phyloP scores from a whole-genome alignment of 2,888 invertebrate genomes.

The Laothoe populi region DNA sequence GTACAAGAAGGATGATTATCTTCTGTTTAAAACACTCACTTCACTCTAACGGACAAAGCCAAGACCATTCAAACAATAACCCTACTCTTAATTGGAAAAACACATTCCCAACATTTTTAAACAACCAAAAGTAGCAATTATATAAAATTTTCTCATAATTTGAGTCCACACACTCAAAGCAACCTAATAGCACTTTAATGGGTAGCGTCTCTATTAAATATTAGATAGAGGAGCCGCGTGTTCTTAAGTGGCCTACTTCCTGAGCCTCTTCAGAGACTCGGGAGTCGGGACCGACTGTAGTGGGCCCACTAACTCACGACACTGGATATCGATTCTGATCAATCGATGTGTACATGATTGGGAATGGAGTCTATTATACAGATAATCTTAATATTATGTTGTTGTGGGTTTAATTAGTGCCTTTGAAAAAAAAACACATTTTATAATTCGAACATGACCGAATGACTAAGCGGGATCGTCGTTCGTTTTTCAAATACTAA shows the following conservation, averaged over 20 bases:
- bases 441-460: neutral
- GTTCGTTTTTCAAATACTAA: slow-evolving; percentile 24
- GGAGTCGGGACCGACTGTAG: slow-evolving; percentile 2
- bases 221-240: slow-evolving; percentile 33
- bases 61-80: neutral
- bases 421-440: neutral
- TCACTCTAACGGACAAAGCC: no score
- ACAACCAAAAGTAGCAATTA: slow-evolving; percentile 9
- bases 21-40: no score
- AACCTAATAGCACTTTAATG: slow-evolving; percentile 27
- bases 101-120: neutral
- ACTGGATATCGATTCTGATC: slow-evolving; percentile 1
- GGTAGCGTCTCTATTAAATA: slow-evolving; percentile 40
- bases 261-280: slow-evolving; percentile 28
- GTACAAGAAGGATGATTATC: no score
- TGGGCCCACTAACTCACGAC: slow-evolving; percentile 20
- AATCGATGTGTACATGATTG: slow-evolving; percentile 11
- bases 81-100: neutral
- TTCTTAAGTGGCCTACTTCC: slow-evolving; percentile 39
- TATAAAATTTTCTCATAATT: slow-evolving; percentile 12
- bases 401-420: neutral
- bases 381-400: neutral
- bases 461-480: slow-evolving; percentile 17
- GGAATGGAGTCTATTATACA: neutral
- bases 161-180: slow-evolving; percentile 8